Base-by-base conservation (phyloP, 2,113 vertebrate species). In the Zosterops lateralis region DNA sequence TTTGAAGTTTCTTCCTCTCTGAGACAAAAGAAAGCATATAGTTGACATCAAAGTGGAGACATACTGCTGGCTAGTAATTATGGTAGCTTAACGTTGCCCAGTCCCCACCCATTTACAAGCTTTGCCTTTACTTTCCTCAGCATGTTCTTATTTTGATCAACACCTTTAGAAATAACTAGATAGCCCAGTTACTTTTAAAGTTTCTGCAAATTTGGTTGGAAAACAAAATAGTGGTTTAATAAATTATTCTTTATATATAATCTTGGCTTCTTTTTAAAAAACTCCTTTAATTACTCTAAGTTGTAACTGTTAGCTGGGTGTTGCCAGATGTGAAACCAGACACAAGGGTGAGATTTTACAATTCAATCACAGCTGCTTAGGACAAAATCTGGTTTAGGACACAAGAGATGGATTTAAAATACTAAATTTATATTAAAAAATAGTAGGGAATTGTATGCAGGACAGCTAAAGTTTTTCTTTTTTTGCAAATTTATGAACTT, bases 241-340 rank as follows among this genome's bases (percentile, higher is more conserved):
- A 97, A 86, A 75, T 96, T 88, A 87, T 96, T 95, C 60, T 95
- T 95, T 82, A 15, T 86, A 32, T 95, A 89, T 85, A 11, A 94
- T 96, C 83, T 95, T 77, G 77, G 61, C 61, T 95, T 87, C 61
- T 95, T 87, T 91, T 93, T 79, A 16, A 61, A 91, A 87, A 93
- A 83, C 91, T 96, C 50, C 67, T 97, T 97, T 98, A 98, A 97
- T 98, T 98, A 97, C 95, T 96, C 90, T 74, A 54, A 97, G 86
- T 96, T 97, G 92, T 95, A 97, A 96, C 96, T 95, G 96, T 94
- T 92, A 93, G 95, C 95, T 96, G 96, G 97, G 96, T 97, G 96
- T 97, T 97, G 96, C 98, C 97, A 98, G 97, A 98, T 98, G 97
- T 98, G 97, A 97, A 98, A 97, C 97, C 98, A 98, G 97, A 97